A percentile compares a stretch with the other conserved stretches of the same genome.
These are phyloP conservation scores for Trachurus trachurus DNA, from an alignment of 2,797 vertebrate species.

Conservation along the genomic window DNA sequence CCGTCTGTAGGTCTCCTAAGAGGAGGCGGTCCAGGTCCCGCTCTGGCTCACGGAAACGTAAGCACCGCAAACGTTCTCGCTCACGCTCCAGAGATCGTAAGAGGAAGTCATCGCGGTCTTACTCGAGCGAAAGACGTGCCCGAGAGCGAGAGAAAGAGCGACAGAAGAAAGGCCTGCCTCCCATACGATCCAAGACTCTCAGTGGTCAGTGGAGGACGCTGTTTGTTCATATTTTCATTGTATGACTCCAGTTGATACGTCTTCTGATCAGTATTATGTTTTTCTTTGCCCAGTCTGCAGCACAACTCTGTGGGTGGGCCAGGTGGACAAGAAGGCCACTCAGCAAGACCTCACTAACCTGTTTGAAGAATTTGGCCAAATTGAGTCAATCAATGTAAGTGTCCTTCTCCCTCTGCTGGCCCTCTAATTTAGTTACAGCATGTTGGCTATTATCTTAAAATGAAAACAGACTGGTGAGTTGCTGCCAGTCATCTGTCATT, in stretches of 20 bases:
- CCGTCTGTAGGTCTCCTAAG: constrained; percentile 91
- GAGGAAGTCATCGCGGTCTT: constrained; percentile 95
- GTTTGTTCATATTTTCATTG: neutral
- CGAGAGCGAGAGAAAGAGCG: constrained; percentile 96
- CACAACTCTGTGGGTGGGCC: constrained; percentile 99
- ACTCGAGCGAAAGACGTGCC: constrained; percentile 96
- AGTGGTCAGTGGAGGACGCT: constrained; percentile 87
- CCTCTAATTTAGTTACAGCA: neutral
- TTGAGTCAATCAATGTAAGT: constrained; percentile 99
- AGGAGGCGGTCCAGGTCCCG: constrained; percentile 96
- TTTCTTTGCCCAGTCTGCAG: constrained; percentile 91
- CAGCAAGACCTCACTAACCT: constrained; percentile 98
- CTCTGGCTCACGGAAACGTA: constrained; percentile 96
- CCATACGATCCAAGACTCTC: constrained; percentile 94
- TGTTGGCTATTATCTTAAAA: constrained; percentile 16
- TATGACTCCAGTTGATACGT: neutral
- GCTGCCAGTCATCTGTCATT: neutral
- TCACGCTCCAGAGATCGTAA: constrained; percentile 97
- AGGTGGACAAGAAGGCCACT: constrained; percentile 99
- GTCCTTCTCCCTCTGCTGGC: neutral
- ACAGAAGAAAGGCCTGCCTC: constrained; percentile 97
- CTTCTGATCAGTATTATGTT: neutral
- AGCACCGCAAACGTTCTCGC: constrained; percentile 95
- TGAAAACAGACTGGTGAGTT: neutral
- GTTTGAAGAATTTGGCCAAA: constrained; percentile 99